Evolutionary conservation across 64 coral and sea anemone genomes (phyloP).

Genomic region (Stylophora pistillata): DNA sequence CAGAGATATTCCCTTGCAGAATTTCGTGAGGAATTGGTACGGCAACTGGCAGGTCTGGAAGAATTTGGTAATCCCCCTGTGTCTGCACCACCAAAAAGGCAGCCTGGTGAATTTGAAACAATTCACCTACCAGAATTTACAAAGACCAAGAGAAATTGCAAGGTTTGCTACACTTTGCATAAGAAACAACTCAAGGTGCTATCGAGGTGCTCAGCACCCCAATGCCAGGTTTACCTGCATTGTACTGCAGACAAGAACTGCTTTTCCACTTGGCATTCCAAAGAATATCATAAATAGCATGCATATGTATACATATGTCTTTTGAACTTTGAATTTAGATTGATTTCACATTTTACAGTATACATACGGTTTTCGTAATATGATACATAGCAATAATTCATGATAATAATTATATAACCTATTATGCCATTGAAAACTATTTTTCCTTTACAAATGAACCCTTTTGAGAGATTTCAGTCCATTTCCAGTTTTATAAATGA

Average conservation of each 20-base stretch:
- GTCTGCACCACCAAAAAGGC: not conserved
- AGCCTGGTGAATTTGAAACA: not conserved
- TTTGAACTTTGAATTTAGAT: no score
- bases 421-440: no score
- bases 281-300: no score
- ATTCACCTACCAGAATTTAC: not conserved
- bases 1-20: conserved; percentile 35
- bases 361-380: no score
- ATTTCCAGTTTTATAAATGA: no score
- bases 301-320: no score
- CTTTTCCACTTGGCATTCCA: conserved; percentile 9
- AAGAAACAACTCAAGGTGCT: conserved; percentile 22
- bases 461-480: no score
- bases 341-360: no score
- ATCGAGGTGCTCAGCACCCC: not conserved
- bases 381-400: no score
- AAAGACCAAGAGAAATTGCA: conserved; percentile 8
- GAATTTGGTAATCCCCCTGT: conserved; percentile 14
- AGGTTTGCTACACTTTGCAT: conserved; percentile 18
- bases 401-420: no score
- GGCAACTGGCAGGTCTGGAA: conserved; percentile 35
- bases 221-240: conserved; percentile 1
- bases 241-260: conserved; percentile 24
- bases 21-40: conserved; percentile 39
- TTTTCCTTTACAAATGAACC: no score